These are phyloP conservation scores for Ormyrus labotus DNA, from an alignment of 2,888 invertebrate genomes.

Conservation along the genomic window DNA sequence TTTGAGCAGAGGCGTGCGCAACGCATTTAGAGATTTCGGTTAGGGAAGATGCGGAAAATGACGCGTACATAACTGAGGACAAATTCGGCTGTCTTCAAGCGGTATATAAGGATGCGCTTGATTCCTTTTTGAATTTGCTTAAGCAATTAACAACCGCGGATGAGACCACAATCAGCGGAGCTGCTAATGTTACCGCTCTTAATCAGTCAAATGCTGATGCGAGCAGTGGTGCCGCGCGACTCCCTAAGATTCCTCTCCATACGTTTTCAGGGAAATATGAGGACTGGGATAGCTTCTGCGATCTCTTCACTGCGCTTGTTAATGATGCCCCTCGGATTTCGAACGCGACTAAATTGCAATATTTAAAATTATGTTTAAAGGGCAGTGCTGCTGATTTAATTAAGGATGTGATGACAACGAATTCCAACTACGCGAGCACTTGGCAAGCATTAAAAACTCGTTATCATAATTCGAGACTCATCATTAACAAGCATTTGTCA, in stretches of 20 bases:
- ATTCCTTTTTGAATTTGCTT: neutral
- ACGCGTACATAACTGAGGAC: neutral
- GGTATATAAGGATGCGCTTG: neutral
- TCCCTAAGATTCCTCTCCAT: constrained; percentile 3
- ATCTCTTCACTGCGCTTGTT: neutral
- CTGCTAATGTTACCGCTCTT: neutral
- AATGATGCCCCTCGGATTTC: no score
- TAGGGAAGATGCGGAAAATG: neutral
- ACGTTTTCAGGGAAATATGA: constrained; percentile 16
- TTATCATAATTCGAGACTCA: constrained; percentile 1
- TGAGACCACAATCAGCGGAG: no score
- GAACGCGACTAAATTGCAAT: no score
- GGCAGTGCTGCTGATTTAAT: no score
- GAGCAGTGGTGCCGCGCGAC: neutral
- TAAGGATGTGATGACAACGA: neutral
- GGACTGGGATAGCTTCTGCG: constrained; percentile 19
- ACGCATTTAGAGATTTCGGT: no score
- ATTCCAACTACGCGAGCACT: neutral
- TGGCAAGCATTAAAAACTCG: constrained; percentile 4
- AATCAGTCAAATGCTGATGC: neutral
- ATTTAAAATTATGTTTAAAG: no score
- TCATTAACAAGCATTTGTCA: neutral
- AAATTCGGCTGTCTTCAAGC: neutral
- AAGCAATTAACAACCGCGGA: neutral
- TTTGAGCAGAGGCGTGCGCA: neutral